Base-by-base conservation (phyloP, 2,113 vertebrate genomes). In the Rana temporaria region DNA sequence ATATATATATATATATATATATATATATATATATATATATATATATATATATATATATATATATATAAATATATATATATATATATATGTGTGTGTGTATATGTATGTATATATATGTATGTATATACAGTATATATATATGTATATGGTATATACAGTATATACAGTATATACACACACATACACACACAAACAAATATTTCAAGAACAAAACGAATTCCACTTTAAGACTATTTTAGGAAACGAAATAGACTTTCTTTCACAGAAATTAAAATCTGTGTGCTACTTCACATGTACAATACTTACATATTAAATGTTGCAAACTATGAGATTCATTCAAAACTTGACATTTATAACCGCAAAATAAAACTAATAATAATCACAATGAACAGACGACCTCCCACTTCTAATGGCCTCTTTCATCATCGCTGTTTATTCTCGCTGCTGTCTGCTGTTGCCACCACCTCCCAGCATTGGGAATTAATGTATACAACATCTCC, bases 281-380 rank as follows among this genome's bases (percentile, higher is more conserved):
- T 57, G 17, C 24, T 72, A 56, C 56, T 72, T 11, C 57, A 30
- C 5, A 74, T 59, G 55, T 34, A 59, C n/a, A 73, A 73, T n/a
- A 34, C 70, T 73, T 60, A 32, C 30, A 75, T 75, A 42, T 75
- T 75, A 75, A 75, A 75, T 75, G 60, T 75, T 17, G 5, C 32
- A 75, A 75, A 59, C 38, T 42, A 74, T 52, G 24, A 65, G 60
- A 55, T 77, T 52, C n/a, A 20, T 17, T 72, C 75, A 79, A 84
- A 78, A 72, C 14, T 0, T 60, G 26, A 52, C 1, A 71, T 83
- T 86, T 83, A 65, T 75, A 74, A 84, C 9, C 53, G 6, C 52
- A 14, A 55, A 69, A 83, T 34, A 19, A 0, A 85, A 82, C 26
- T 60, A 60, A 74, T 74, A 74, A 79, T 1, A 7, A 79, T 69